phyloP scores from a whole-genome alignment of 2,113 vertebrate species.

The Oryzias javanicus region DNA sequence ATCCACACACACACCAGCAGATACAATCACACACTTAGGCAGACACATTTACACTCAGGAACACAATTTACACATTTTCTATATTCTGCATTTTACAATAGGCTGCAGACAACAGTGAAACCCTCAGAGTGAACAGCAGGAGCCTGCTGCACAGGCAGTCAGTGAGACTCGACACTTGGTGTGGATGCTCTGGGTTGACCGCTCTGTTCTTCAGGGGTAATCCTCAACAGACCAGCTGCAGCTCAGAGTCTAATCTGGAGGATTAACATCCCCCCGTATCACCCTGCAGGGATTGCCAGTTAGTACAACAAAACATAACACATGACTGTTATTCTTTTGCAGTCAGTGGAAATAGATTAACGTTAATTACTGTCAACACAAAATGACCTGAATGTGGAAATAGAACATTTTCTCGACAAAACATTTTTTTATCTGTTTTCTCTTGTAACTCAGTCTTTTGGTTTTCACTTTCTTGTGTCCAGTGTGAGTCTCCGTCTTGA shows the following conservation, averaged over 20 bases:
- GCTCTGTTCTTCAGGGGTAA: constrained; percentile 37
- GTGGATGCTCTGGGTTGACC: not conserved
- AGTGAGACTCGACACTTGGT: not conserved
- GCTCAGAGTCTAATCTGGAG: constrained; percentile 40
- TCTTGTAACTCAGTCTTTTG: not conserved
- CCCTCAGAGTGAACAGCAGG: too few relatives aligned
- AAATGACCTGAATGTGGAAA: not conserved
- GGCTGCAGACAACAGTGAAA: too few relatives aligned
- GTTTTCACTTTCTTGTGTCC: not conserved
- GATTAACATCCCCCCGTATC: constrained; percentile 27
- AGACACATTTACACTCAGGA: too few relatives aligned
- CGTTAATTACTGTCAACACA: too few relatives aligned
- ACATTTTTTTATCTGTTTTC: not conserved
- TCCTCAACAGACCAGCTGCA: constrained; percentile 37
- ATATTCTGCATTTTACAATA: too few relatives aligned
- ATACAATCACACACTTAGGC: too few relatives aligned
- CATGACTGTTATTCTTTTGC: not conserved
- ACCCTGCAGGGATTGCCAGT: not conserved
- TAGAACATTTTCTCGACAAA: not conserved
- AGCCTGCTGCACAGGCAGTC: too few relatives aligned
- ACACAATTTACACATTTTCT: too few relatives aligned
- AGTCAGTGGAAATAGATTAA: too few relatives aligned
- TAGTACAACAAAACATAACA: not conserved
- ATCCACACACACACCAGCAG: too few relatives aligned
- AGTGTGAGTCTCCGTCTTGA: not conserved